Evolutionary conservation across 2,888 invertebrate species (phyloP), one percentile per base, ranked within the genome.

Genomic region (Spodoptera picta): DNA sequence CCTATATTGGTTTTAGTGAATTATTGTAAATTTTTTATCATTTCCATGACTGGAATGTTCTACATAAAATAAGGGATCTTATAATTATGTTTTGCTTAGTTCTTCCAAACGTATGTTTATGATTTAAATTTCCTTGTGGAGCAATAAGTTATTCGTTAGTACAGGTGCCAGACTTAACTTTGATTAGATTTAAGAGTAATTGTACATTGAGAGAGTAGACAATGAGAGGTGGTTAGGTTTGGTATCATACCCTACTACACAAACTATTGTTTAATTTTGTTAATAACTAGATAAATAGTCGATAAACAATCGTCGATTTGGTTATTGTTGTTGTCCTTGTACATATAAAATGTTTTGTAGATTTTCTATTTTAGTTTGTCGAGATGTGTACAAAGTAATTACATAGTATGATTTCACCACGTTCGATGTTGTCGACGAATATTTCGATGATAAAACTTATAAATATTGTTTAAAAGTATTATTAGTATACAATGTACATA

Each of bases 391-490:
- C 94, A 94, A 93, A 94, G 90, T 92, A 90, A 87, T 88, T 86
- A 19, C 19, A 19, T 19, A 89, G 81, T 88, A 88, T 89, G 85
- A 85, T 89, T 90, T 88, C 79, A 75, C 83, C 81, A 86, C 81
- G 82, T 85, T 89, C 89, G 84, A 86, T 87, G 88, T 85, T 87
- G 84, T 86, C 82, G 76, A 85, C 77, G 65, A 77, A 85, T 84
- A 85, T 81, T 80, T 87, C 84, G 86, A 85, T 68, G 81, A 85
- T 80, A 76, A 89, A 87, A 85, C 85, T 87, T 93, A 93, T 94
- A 93, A 92, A 93, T 93, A 93, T 93, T 92, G 91, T 93, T 93
- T 93, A 88, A 92, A 93, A 93, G 93, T 94, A 93, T 94, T 94
- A 93, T 91, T 94, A 94, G 93, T 88, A 88, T 92, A 93, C 76